phyloP scores from a whole-genome alignment of 2,888 invertebrate genomes.

The Sipha maydis region DNA sequence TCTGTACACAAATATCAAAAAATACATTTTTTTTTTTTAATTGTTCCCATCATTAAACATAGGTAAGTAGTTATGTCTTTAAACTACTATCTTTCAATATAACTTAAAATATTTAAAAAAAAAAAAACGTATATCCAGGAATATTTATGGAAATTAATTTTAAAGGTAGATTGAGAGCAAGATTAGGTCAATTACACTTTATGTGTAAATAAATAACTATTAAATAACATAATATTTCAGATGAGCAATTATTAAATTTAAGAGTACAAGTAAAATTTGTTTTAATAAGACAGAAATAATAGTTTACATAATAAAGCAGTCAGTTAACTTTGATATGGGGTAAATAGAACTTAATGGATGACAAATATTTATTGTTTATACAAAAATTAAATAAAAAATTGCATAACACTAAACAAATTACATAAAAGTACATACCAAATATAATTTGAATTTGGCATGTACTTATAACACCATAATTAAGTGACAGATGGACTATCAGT shows the following conservation, averaged over 20 bases:
- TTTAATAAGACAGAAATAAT: slow-evolving; percentile 22
- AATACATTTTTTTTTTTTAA: not conserved
- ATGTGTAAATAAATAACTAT: not conserved
- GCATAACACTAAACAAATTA: slow-evolving; percentile 49
- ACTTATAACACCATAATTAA: slow-evolving; percentile 46
- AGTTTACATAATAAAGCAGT: slow-evolving; percentile 10
- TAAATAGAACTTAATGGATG: slow-evolving; percentile 28
- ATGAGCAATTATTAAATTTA: slow-evolving; percentile 45
- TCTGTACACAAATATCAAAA: slow-evolving; percentile 35
- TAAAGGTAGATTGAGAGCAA: slow-evolving; percentile 1
- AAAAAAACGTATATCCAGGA: not conserved
- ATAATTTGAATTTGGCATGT: slow-evolving; percentile 20
- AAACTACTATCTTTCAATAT: not conserved
- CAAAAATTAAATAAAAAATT: slow-evolving; percentile 41
- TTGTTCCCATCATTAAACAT: slow-evolving; percentile 44
- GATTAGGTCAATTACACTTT: not conserved
- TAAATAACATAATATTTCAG: slow-evolving; percentile 14
- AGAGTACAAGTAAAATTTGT: slow-evolving; percentile 12
- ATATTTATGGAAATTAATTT: slow-evolving; percentile 12
- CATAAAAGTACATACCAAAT: slow-evolving; percentile 42
- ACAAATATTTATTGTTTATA: slow-evolving; percentile 19
- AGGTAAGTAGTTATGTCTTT: slow-evolving; percentile 42
- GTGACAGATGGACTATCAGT: slow-evolving; percentile 78
- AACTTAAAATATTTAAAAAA: slow-evolving; percentile 33
- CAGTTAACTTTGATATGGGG: slow-evolving; percentile 11